phyloP scores from a whole-genome alignment of 2,888 invertebrate species.

The Scaptodrosophila latifasciaeformis region DNA sequence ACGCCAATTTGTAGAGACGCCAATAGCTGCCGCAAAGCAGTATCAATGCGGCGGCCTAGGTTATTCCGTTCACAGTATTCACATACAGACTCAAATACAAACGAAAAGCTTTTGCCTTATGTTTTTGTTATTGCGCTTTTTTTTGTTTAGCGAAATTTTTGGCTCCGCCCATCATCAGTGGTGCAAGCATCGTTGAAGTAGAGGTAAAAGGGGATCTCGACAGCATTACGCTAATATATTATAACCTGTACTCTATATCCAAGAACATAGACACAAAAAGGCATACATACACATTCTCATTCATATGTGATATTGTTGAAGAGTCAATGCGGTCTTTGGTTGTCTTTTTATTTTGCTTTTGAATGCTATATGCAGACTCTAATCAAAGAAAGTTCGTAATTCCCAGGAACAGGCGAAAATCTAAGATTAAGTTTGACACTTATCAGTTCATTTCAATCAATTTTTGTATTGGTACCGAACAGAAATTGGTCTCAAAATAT shows the following conservation, averaged over 20 bases:
- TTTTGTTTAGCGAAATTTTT: slow-evolving; percentile 67
- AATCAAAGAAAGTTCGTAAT: no score
- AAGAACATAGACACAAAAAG: slow-evolving; percentile 13
- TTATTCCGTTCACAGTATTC: not conserved
- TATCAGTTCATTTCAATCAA: no score
- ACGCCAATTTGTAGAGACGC: slow-evolving; percentile 10
- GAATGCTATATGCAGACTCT: slow-evolving; percentile 21
- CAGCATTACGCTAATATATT: slow-evolving; percentile 68
- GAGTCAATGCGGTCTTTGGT: slow-evolving; percentile 65
- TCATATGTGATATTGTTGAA: slow-evolving; percentile 54
- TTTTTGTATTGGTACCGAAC: no score
- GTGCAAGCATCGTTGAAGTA: not conserved
- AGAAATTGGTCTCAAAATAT: no score
- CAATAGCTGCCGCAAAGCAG: not conserved
- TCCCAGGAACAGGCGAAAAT: no score
- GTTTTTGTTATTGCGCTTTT: slow-evolving; percentile 39
- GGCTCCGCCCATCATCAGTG: slow-evolving; percentile 69
- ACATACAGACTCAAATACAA: not conserved
- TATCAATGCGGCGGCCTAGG: not conserved
- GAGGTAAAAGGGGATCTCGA: slow-evolving; percentile 41
- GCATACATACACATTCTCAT: slow-evolving; percentile 9
- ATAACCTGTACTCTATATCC: slow-evolving; percentile 51
- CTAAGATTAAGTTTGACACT: no score
- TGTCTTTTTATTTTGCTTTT: slow-evolving; percentile 59
- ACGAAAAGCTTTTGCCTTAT: not conserved